Evolutionary conservation across 2,888 invertebrate species (phyloP), one percentile per base, ranked within the genome.

Genomic region (Falcaria lacertinaria): DNA sequence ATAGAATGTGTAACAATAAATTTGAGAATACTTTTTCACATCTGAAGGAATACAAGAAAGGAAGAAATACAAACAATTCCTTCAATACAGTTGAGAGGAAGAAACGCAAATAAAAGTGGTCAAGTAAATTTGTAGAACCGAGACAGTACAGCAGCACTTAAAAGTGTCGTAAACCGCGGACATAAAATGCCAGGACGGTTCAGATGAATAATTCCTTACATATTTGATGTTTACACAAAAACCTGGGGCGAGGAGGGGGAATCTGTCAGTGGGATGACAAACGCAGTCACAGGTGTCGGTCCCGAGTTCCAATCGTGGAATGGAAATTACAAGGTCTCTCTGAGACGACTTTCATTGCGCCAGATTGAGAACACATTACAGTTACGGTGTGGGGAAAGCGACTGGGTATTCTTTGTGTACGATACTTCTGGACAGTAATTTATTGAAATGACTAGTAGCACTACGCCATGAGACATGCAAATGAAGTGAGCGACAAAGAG

Each of bases 191-290:
- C 43, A 42, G 41, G 43, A 41, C 48, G 48, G 54, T 50, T 57
- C 58, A 65, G 52, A 67, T 67, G 69, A 69, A 69, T 67, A 64
- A 68, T 67, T 64, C 60, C 52, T 60, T 60, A 64, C 70, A 68
- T 63, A 69, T 69, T 69, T 68, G 69, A 68, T 70, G 67, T 64
- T 60, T 69, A 59, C 60, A 63, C 56, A 68, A 69, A 66, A 65
- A 68, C 44, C 19, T 34, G 38, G 54, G 52, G 19, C 4, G 3
- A 6, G 19, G 19, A 58, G 50, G 60, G 46, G 49, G 48, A 48
- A 54, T 50, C 64, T 66, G 68, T 69, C 71, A 72, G 57, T 73
- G 68, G 58, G 55, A 57, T 71, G 75, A 69, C 64, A 68, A 64
- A 67, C 59, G 54, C 49, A 52, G 71, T 50, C 71, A 44, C 74